A percentile compares a stretch with the other conserved stretches of the same genome.
Evolutionary conservation across 2,113 vertebrate genomes (phyloP).

Genomic region (Tamias sibiricus): DNA sequence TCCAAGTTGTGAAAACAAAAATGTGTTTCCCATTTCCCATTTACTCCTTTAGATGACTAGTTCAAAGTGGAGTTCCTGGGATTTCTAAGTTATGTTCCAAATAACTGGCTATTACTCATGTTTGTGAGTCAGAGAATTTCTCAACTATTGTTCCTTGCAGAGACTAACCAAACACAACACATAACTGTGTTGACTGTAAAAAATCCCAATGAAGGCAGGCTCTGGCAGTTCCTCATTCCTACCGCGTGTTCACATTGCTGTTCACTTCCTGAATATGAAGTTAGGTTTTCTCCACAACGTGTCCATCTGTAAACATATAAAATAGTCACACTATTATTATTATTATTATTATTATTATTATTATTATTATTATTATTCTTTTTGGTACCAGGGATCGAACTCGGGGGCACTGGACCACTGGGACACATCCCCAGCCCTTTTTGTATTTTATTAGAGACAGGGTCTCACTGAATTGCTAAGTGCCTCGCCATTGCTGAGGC

Average conservation of each 20-base stretch:
- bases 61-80: neutral
- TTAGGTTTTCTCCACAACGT: neutral
- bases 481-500: too few relatives aligned
- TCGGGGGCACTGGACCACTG: too few relatives aligned
- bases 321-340: neutral
- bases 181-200: neutral
- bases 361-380: too few relatives aligned
- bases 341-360: too few relatives aligned
- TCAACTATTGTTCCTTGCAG: neutral
- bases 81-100: neutral
- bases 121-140: neutral
- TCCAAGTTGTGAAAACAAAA: constrained; percentile 50
- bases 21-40: constrained; percentile 2
- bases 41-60: constrained; percentile 5
- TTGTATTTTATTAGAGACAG: too few relatives aligned
- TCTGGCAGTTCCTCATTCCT: neutral
- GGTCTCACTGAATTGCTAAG: too few relatives aligned
- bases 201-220: neutral
- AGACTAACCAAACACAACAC: neutral
- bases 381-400: too few relatives aligned
- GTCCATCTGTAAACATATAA: neutral
- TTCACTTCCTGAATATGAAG: neutral
- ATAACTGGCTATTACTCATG: neutral
- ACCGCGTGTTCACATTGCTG: neutral
- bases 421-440: too few relatives aligned